phyloP scores from a whole-genome alignment of 2,113 vertebrate genomes.

The Antechinus flavipes region DNA sequence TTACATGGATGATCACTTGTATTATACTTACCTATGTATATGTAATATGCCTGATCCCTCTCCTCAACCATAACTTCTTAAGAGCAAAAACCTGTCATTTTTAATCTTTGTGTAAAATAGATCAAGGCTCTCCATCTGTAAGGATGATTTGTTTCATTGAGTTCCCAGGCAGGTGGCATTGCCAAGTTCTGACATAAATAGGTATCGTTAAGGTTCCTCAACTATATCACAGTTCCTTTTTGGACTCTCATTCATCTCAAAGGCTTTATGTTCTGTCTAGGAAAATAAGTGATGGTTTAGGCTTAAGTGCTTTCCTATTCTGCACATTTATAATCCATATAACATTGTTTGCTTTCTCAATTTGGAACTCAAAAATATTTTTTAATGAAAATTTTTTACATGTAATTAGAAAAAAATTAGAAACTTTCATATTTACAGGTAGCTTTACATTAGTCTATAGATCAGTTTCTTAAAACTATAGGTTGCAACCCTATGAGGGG shows the following conservation, averaged over 20 bases:
- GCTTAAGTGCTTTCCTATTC: no score
- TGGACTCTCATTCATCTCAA: neutral
- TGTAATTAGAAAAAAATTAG: no score
- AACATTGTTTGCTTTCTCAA: no score
- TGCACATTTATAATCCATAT: no score
- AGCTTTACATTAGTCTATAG: neutral
- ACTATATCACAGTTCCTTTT: neutral
- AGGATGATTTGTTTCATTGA: neutral
- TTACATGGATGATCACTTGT: neutral
- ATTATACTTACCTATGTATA: neutral
- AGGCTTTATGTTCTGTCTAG: neutral
- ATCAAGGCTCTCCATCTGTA: neutral
- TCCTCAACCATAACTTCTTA: neutral
- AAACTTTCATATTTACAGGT: neutral
- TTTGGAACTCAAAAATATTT: no score
- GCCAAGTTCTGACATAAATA: neutral
- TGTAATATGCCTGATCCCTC: neutral
- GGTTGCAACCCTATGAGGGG: no score
- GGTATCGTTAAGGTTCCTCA: neutral
- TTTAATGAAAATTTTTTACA: no score
- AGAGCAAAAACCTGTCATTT: neutral
- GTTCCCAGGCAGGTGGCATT: neutral
- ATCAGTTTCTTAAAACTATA: no score
- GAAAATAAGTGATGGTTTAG: no score
- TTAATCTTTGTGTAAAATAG: neutral